Evolutionary conservation across 2,888 invertebrate species (phyloP), one percentile per base, ranked within the genome.

Genomic region (Pecten maximus): DNA sequence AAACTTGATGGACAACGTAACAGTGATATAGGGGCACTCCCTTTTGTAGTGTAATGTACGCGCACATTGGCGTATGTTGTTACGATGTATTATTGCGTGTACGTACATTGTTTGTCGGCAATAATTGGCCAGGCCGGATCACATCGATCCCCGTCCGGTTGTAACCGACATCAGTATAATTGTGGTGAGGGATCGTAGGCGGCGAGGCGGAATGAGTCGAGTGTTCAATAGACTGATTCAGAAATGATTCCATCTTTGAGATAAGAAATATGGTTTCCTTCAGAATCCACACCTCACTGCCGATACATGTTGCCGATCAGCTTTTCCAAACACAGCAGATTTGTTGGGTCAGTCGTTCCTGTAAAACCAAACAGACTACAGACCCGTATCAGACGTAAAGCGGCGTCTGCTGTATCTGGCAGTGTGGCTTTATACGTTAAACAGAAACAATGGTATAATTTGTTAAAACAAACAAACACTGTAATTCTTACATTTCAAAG

Each of bases 261-360:
- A 74, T 74, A 74, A 74, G 74, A 74, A 74, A 74, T 74, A 74
- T 74, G 74, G 74, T 74, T 74, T 74, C 74, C 28, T 74, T 74
- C 74, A 74, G 28, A 74, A 74, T 28, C 35, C 74, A 74, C 74
- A 35, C 35, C 74, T 74, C 74, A 10, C 35, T 35, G 28, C 35
- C 74, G 74, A 74, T 74, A 74, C 74, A 74, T 16, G 74, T 10
- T 3, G 12, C 10, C 10, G 28, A 28, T 28, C 35, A 74, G 74
- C 23, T 23, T 60, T 60, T 23, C 74, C 35, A 3, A 54, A 54
- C 54, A 19, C 54, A 40, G 1, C 60, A 60, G 28, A 35, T 74
- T 28, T 35, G 74, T 74, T n/a, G 54, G 23, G n/a, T 54, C 54
- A 54, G 54, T 23, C 54, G 54, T 54, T 54, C 23, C 54, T 19